Evolutionary conservation across 92 coral and sea anemone species (phyloP).

Genomic region (Isaurus tuberculatus): DNA sequence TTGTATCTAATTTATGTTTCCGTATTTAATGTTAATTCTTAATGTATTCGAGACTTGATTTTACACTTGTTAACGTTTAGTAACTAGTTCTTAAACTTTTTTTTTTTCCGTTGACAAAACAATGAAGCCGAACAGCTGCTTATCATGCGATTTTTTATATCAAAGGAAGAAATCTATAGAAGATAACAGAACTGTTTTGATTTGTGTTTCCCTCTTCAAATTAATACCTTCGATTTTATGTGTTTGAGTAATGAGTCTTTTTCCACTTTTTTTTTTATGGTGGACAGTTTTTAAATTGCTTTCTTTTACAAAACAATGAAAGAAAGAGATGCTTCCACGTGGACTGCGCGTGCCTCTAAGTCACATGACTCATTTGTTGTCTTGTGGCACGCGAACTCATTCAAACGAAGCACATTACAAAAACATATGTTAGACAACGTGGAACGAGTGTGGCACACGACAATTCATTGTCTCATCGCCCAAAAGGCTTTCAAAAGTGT

Average conservation of each 20-base stretch:
- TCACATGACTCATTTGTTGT: constrained; percentile 37
- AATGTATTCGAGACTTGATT: neutral
- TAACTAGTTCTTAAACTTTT: constrained; percentile 15
- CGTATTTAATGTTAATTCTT: neutral
- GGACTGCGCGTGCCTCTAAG: constrained; percentile 40
- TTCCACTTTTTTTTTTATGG: constrained; percentile 7
- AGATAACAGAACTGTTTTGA: too few relatives aligned
- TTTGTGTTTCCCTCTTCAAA: neutral
- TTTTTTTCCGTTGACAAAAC: constrained; percentile 9
- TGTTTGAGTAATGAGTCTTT: too few relatives aligned
- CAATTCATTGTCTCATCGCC: constrained; percentile 39
- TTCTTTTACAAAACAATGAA: constrained; percentile 16
- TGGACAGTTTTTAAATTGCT: constrained; percentile 13
- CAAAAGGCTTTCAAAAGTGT: constrained; percentile 22
- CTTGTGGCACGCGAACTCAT: constrained; percentile 74
- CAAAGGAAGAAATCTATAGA: too few relatives aligned
- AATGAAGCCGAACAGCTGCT: too few relatives aligned
- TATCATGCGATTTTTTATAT: too few relatives aligned
- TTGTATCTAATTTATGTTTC: neutral
- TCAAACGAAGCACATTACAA: constrained; percentile 54
- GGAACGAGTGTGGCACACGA: constrained; percentile 36
- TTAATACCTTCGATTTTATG: too few relatives aligned
- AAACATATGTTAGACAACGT: constrained; percentile 64
- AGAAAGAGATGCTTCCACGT: neutral
- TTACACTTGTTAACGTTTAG: neutral